These are phyloP conservation scores for Mystacides longicornis DNA, from an alignment of 2,888 invertebrate genomes.

Conservation along the genomic window DNA sequence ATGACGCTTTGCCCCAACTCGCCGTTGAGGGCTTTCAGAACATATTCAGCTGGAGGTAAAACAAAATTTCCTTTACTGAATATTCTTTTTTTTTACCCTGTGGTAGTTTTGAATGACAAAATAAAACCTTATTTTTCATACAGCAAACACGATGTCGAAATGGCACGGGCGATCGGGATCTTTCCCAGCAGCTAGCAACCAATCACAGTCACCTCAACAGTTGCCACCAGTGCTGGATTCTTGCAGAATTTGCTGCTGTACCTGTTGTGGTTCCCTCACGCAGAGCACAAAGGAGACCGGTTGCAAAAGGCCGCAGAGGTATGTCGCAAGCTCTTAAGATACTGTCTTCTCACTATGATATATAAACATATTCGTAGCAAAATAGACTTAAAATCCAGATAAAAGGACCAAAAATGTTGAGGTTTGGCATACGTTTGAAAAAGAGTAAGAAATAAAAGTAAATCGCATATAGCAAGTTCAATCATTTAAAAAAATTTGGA, in stretches of 20 bases:
- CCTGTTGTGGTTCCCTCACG: not conserved
- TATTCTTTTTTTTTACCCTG: no score
- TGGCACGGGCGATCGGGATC: slow-evolving; percentile 27
- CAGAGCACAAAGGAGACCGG: not conserved
- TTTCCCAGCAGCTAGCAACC: no score
- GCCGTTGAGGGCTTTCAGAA: slow-evolving; percentile 29
- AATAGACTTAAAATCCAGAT: no score
- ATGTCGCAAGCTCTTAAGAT: no score
- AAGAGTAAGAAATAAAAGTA: no score
- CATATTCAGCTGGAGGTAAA: slow-evolving; percentile 21
- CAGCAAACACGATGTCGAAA: slow-evolving; percentile 19
- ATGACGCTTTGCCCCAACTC: slow-evolving; percentile 43
- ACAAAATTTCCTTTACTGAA: no score
- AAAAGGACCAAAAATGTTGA: no score
- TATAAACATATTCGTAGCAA: no score
- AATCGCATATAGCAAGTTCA: no score
- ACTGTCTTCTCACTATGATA: no score
- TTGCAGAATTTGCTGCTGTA: slow-evolving; percentile 1
- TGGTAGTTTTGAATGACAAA: not conserved
- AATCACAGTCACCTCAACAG: slow-evolving; percentile 2
- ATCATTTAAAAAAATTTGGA: no score
- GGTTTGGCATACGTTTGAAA: no score
- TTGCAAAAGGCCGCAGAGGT: not conserved
- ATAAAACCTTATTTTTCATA: not conserved
- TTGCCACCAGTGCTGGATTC: slow-evolving; percentile 8